A percentile compares a stretch with the other conserved stretches of the same genome.
phyloP scores from a whole-genome alignment of 2,888 invertebrate genomes.

The Syrista parreyssii region DNA sequence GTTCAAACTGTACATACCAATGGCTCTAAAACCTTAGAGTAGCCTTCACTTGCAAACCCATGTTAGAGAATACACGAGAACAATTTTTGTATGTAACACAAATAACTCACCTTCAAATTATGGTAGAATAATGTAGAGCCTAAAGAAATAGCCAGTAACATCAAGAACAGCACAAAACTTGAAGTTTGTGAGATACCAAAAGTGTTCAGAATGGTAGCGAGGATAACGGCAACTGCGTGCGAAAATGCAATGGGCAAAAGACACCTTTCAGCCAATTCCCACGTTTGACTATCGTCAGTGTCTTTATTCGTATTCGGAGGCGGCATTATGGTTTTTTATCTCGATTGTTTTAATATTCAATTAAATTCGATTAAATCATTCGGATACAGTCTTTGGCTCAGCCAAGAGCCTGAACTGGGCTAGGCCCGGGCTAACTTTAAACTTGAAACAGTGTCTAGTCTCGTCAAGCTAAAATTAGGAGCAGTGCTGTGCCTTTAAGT shows the following conservation, averaged over 20 bases:
- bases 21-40: neutral
- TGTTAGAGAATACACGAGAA: neutral
- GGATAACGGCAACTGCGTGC: slow-evolving; percentile 81
- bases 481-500: slow-evolving; percentile 52
- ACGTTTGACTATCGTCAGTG: slow-evolving; percentile 63
- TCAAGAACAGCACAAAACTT: slow-evolving; percentile 81
- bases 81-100: neutral
- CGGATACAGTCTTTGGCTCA: slow-evolving; percentile 30
- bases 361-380: slow-evolving; percentile 31
- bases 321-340: slow-evolving; percentile 45
- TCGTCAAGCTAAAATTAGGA: slow-evolving; percentile 60
- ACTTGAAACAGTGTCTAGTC: slow-evolving; percentile 60
- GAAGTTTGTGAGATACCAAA: slow-evolving; percentile 81
- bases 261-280: slow-evolving; percentile 78
- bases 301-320: slow-evolving; percentile 51
- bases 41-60: neutral
- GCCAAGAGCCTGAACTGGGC: slow-evolving; percentile 47
- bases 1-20: slow-evolving; percentile 11
- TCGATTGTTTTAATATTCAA: slow-evolving; percentile 29
- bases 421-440: slow-evolving; percentile 63
- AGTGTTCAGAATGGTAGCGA: slow-evolving; percentile 78
- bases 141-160: slow-evolving; percentile 77
- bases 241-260: slow-evolving; percentile 83
- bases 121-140: slow-evolving; percentile 86
- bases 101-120: slow-evolving; percentile 80